Base-by-base conservation (phyloP, 2,888 invertebrate genomes). In the Cryptocephalus primarius region DNA sequence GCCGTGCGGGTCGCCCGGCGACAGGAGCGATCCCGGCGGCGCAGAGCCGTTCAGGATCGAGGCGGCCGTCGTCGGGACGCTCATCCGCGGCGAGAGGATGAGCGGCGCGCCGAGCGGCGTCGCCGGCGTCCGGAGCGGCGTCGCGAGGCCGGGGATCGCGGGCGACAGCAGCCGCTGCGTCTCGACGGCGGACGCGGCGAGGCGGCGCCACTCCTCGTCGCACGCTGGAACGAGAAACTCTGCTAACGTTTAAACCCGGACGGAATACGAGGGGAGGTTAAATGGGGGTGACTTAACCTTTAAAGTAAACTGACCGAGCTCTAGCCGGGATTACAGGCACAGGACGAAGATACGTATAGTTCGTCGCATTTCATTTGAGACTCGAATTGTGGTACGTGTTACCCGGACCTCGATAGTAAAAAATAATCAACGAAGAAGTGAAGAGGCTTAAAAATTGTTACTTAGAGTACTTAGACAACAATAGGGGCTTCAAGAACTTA, bases 51-150 rank as follows among this genome's bases (percentile, higher is more conserved):
- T 80, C 44, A 82, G 77, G 61, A 79, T 71, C 43, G 78, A 76
- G 42, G 85, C 83, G 39, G 83, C 85, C 50, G 87, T 80, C 45
- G 83, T 88, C 43, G 85, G 83, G 48, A 84, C 86, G 10, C 87
- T 87, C 82, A 91, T 86, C 60, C 92, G 79, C 48, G 91, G 90
- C 39, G 92, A 91, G 53, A 95, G 79, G 61, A 96, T 93, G 65
- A 95, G 77, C 2, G 94, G 95, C 1, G 94, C 92, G 32, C 95
- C 91, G 50, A 92, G 70, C 0, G 93, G 92, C 9, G 88, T 83
- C 43, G 78, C 82, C 2, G 81, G 77, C 10, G 74, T 71, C 50
- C 83, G 76, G 62, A 83, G 72, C 47, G 52, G 46, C 32, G 52
- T 50, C 33, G 81, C 71, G 54, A 87, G 70, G 40, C 85, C 83